Conservation (phyloP, 92 coral and sea anemone species). For the Porites evermanni region DNA sequence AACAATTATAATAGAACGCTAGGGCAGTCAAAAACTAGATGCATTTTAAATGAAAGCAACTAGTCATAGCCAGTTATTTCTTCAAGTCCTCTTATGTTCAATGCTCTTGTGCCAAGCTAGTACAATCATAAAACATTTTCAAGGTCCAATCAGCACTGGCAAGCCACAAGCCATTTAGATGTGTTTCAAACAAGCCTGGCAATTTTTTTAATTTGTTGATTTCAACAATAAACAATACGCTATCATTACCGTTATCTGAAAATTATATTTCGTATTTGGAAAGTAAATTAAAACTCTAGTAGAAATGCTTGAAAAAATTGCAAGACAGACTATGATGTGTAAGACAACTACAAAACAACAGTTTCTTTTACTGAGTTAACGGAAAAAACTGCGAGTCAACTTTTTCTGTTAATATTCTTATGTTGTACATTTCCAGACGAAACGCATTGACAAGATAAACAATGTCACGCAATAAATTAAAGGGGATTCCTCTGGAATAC, state of each 20-base stretch:
- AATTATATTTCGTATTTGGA: background rate
- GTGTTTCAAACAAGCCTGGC: too few species aligned
- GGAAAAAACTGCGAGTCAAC: background rate
- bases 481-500: conserved; percentile 21
- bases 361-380: background rate
- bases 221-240: too few species aligned
- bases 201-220: too few species aligned
- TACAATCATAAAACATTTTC: background rate
- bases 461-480: conserved; percentile 5
- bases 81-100: background rate
- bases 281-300: background rate
- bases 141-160: background rate
- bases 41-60: too few species aligned
- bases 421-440: too few species aligned
- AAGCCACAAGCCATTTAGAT: too few species aligned
- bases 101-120: background rate
- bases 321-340: background rate
- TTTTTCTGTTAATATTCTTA: too few species aligned
- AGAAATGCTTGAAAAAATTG: background rate
- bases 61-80: background rate
- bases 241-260: too few species aligned
- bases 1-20: too few species aligned
- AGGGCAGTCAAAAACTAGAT: too few species aligned
- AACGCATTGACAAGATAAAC: background rate
- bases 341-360: background rate